Conservation (phyloP, 2,888 invertebrate genomes). For the Machimus atricapillus region DNA sequence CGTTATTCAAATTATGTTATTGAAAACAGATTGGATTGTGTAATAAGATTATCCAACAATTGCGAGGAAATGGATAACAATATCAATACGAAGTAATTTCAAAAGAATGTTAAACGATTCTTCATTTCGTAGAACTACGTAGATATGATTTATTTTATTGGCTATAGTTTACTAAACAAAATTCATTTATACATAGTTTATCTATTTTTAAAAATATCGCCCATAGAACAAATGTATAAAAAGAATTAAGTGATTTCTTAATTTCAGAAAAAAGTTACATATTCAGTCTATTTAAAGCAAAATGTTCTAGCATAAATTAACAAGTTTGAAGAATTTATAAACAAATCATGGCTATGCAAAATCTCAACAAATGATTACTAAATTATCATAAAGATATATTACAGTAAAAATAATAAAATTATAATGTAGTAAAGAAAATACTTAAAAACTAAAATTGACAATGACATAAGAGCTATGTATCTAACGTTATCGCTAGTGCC, state of each 20-base stretch:
- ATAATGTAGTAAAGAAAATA: background rate
- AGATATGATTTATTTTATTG: no score
- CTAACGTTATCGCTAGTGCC: background rate
- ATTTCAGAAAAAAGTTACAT: background rate
- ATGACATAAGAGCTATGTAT: background rate
- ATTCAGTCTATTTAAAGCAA: background rate
- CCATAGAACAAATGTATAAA: background rate
- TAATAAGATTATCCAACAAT: background rate
- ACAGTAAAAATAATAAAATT: background rate
- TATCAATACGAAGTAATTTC: background rate
- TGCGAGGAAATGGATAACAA: background rate
- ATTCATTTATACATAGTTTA: no score
- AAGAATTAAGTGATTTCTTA: background rate
- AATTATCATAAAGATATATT: background rate
- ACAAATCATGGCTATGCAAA: background rate
- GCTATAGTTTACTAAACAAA: no score
- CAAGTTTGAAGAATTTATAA: background rate
- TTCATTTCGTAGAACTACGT: no score
- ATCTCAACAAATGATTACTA: background rate
- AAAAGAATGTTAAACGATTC: background rate
- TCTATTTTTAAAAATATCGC: background rate
- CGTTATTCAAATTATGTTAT: background rate
- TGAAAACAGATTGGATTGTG: background rate
- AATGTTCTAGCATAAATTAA: background rate
- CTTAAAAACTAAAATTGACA: background rate